Percentiles rank a stretch among this genome's conserved stretches.
Conservation (phyloP, 92 coral and sea anemone species). For the Nematostella vectensis region DNA sequence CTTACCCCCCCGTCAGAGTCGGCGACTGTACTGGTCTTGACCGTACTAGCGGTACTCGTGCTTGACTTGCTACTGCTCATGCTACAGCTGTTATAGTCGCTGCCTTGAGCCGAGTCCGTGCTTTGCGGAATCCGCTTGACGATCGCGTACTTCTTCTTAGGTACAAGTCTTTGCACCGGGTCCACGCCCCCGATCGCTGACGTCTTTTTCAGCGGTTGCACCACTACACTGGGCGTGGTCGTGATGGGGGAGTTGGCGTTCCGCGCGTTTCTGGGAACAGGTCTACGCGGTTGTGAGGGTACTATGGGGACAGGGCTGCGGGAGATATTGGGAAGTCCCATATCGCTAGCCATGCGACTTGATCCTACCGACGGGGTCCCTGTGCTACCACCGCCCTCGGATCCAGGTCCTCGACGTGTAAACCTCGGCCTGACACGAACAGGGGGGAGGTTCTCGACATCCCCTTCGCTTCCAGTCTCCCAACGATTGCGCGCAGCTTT, state of each 20-base stretch:
- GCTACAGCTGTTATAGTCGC: slow-evolving; percentile 79
- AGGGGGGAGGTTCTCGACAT: slow-evolving; percentile 59
- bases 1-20: slow-evolving; percentile 79
- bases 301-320: slow-evolving; percentile 76
- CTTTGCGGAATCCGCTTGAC: slow-evolving; percentile 91
- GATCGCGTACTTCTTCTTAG: slow-evolving; percentile 91
- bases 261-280: slow-evolving; percentile 60
- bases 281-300: slow-evolving; percentile 82
- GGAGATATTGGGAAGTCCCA: slow-evolving; percentile 56
- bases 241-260: slow-evolving; percentile 53
- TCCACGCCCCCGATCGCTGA: slow-evolving; percentile 70
- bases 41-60: slow-evolving; percentile 92
- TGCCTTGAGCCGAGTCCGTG: slow-evolving; percentile 50
- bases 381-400: slow-evolving; percentile 45
- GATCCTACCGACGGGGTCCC: slow-evolving; percentile 28
- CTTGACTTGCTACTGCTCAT: slow-evolving; percentile 68
- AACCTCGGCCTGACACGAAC: slow-evolving; percentile 68
- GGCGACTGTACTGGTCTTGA: slow-evolving; percentile 92
- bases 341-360: slow-evolving; percentile 41
- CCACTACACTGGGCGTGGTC: slow-evolving; percentile 54
- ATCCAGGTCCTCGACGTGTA: slow-evolving; percentile 35
- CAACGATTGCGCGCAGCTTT: slow-evolving; percentile 40
- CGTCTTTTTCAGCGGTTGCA: slow-evolving; percentile 87
- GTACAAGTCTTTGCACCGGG: slow-evolving; percentile 52
- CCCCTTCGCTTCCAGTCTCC: slow-evolving; percentile 91